Evolutionary conservation across 2,113 vertebrate species (phyloP).

Genomic region (Pangasianodon gigas): DNA sequence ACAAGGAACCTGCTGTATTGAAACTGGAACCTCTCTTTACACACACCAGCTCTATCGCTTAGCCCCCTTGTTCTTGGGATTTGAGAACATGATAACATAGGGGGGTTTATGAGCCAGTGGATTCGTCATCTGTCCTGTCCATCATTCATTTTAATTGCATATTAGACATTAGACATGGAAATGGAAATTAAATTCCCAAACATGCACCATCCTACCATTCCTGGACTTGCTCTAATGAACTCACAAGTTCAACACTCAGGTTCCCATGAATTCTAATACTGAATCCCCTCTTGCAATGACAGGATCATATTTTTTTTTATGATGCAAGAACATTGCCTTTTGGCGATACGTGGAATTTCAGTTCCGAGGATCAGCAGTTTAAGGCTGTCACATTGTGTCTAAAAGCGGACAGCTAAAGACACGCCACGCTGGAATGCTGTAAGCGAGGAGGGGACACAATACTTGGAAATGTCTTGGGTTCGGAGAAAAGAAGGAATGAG

Average conservation of each 20-base stretch:
- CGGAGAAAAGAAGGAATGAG: slow-evolving; percentile 28
- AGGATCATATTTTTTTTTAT: neutral
- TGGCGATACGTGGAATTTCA: slow-evolving; percentile 21
- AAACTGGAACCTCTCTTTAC: neutral
- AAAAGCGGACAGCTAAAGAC: slow-evolving; percentile 30
- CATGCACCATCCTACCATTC: neutral
- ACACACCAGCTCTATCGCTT: neutral
- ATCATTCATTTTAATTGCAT: slow-evolving; percentile 37
- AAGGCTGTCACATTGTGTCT: slow-evolving; percentile 22
- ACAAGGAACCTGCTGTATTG: neutral
- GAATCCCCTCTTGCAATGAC: neutral
- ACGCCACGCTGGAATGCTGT: slow-evolving; percentile 26
- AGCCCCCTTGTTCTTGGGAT: neutral
- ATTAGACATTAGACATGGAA: slow-evolving; percentile 2
- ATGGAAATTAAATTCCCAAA: neutral
- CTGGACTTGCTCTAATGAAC: neutral
- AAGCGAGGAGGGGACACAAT: slow-evolving; percentile 5
- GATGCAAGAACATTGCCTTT: slow-evolving; percentile 5
- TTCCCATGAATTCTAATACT: neutral
- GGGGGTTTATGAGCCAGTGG: neutral
- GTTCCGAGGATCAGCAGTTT: slow-evolving; percentile 24
- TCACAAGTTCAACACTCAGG: neutral
- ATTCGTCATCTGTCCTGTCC: neutral
- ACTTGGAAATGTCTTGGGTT: slow-evolving; percentile 17
- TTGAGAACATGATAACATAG: neutral